A percentile compares a stretch with the other conserved stretches of the same genome.
Conservation (phyloP, 2,797 vertebrate species). For the Vireo griseus region DNA sequence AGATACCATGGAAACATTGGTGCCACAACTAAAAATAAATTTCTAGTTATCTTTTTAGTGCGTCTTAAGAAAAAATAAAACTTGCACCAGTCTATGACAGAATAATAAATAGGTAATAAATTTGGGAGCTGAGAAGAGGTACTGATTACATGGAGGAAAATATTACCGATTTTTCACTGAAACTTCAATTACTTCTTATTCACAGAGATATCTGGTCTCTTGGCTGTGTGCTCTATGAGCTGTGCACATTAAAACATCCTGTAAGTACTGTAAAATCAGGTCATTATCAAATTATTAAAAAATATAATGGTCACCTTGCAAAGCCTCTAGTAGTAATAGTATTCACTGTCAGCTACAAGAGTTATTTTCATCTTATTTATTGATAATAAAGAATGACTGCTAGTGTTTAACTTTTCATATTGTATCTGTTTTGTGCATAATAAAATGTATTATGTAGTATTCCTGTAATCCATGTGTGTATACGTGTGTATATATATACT, state of each 20-base stretch:
- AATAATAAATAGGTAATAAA: not conserved
- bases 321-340: not conserved
- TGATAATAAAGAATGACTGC: not conserved
- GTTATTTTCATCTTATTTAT: not conserved
- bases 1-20: not conserved
- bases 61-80: not conserved
- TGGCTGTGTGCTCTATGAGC: conserved; percentile 92
- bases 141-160: not conserved
- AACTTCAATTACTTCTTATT: conserved; percentile 38
- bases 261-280: conserved; percentile 75
- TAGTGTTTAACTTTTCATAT: not conserved
- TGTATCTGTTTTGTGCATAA: not conserved
- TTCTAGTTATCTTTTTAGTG: not conserved
- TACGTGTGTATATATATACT: not conserved
- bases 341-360: not conserved
- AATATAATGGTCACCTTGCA: not conserved
- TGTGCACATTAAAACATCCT: conserved; percentile 89
- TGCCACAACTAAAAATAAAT: not conserved
- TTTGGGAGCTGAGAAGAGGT: not conserved
- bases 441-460: not conserved
- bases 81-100: not conserved
- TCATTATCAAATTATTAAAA: not conserved
- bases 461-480: not conserved
- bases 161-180: not conserved
- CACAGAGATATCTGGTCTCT: conserved; percentile 94